Conservation (phyloP, 2,113 vertebrate species). For the Fulmarus glacialis region DNA sequence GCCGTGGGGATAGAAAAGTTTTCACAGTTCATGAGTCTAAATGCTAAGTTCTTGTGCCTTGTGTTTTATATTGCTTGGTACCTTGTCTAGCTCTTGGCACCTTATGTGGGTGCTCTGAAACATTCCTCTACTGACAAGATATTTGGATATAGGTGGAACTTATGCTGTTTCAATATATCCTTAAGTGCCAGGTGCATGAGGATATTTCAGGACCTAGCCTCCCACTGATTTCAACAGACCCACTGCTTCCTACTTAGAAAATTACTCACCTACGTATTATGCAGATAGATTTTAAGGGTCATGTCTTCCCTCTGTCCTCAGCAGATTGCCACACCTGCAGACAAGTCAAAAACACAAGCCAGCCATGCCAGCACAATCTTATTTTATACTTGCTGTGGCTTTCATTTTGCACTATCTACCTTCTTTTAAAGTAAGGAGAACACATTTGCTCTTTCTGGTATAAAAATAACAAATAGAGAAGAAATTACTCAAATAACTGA, state of each 20-base stretch:
- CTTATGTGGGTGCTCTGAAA: background rate
- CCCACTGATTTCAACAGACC: background rate
- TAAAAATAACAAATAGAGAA: background rate
- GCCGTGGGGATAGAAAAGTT: background rate
- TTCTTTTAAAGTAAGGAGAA: background rate
- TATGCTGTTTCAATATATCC: background rate
- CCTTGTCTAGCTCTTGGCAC: background rate
- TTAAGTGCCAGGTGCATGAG: background rate
- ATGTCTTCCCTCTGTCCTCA: background rate
- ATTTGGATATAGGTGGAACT: background rate
- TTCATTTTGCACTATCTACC: background rate
- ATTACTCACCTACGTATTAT: background rate
- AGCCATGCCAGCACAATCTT: background rate
- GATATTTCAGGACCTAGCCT: constrained; percentile 23
- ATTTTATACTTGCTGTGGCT: background rate
- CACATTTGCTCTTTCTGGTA: background rate
- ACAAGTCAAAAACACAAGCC: background rate
- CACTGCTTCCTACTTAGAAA: background rate
- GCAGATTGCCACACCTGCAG: background rate
- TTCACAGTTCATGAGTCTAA: background rate
- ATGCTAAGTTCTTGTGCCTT: background rate
- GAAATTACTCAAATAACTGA: background rate
- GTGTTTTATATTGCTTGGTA: background rate
- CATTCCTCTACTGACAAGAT: background rate
- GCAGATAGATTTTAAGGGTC: background rate